Evolutionary conservation across 2,113 vertebrate genomes (phyloP), one percentile per base, ranked within the genome.

Genomic region (Calidris pugnax): DNA sequence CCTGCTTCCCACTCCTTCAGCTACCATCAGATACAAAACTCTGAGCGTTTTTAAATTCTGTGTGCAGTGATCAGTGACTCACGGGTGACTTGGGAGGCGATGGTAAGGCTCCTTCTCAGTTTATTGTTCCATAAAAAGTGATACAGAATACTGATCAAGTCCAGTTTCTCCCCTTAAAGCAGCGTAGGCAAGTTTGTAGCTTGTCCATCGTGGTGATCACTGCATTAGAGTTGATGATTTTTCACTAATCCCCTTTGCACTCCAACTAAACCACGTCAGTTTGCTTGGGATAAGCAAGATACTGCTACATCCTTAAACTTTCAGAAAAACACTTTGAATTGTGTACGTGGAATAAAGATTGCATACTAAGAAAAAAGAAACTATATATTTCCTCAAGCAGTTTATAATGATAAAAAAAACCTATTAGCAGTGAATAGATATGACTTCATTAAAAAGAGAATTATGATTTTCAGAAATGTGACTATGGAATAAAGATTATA

Each of bases 321-420:
- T 90, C 79, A 80, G 39, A 91, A 93, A 94, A 90, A 15, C 45
- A 14, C 55, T 97, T 95, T 95, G 83, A 81, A 94, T 95, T 84
- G 73, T 77, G 35, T 83, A 28, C 64, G 19, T 43, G 18, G 39
- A 86, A 92, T 92, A 89, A 94, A 96, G 79, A 80, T 75, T 87
- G 64, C 69, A 90, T 87, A 35, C 60, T 90, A 93, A 94, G 87
- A 88, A 91, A 96, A 96, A 93, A 72, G 92, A 97, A 97, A 63
- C 35, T 16, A 47, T 79, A 4, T 64, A 62, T 95, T 90, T 90
- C 22, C 67, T 89, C 32, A 48, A 83, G 41, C 57, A 33, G 20
- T 77, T 89, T 92, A 28, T 87, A 87, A 59, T 55, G 64, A 76
- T 85, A 81, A 86, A 74, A 59, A 92, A 85, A 95, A 83, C 63